Conservation (phyloP, 2,113 vertebrate genomes). For the Campylomormyrus tamandua region DNA sequence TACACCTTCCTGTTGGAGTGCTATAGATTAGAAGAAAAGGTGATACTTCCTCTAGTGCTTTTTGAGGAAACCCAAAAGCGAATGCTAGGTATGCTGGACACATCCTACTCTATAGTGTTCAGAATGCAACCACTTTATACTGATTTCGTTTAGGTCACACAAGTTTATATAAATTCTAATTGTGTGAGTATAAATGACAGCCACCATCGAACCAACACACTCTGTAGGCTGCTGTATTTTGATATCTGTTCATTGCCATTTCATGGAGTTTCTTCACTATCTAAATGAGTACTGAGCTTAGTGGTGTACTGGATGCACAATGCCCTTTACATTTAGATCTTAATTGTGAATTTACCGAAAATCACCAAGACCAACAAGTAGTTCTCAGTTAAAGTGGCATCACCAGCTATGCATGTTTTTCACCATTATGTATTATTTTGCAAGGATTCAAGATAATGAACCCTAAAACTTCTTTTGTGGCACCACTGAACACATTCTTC, state of each 20-base stretch:
- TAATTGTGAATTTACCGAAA: not conserved
- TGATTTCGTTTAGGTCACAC: not conserved
- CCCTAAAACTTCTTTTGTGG: not conserved
- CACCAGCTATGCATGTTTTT: not conserved
- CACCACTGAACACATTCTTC: not conserved
- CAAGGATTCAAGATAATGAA: not conserved
- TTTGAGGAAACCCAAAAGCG: not conserved
- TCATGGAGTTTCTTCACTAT: not conserved
- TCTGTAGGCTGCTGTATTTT: not conserved
- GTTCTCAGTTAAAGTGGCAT: not conserved
- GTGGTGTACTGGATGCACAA: not conserved
- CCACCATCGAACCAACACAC: not conserved
- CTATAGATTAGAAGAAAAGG: not conserved
- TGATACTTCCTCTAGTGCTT: not conserved
- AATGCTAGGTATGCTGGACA: not conserved
- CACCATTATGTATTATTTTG: not conserved
- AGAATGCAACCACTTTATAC: not conserved
- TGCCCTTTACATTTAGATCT: not conserved
- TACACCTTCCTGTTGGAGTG: not conserved
- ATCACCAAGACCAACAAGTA: not conserved
- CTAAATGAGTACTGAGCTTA: not conserved
- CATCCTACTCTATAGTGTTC: not conserved
- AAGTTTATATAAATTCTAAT: not conserved
- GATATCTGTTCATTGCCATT: not conserved
- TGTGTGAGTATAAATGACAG: not conserved